Percentiles rank a stretch among this genome's conserved stretches.
phyloP scores from a whole-genome alignment of 2,888 invertebrate genomes.

The Brachylomia viminalis region DNA sequence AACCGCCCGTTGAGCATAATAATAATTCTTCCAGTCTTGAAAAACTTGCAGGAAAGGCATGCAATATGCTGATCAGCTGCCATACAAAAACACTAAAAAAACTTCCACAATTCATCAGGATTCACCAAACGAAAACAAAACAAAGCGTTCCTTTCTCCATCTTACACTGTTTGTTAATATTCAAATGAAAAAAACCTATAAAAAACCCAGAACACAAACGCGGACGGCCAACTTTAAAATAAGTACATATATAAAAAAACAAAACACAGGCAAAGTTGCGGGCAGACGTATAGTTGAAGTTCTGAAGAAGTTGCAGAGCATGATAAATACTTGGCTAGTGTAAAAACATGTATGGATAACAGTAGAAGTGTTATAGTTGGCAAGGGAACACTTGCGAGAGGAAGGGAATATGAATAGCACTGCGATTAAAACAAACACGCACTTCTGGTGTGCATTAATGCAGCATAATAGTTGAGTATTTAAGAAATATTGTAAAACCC shows the following conservation, averaged over 20 bases:
- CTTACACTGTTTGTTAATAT: constrained; percentile 60
- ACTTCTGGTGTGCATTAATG: constrained; percentile 5
- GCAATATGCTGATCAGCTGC: constrained; percentile 13
- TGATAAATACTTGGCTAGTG: constrained; percentile 73
- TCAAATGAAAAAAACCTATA: constrained; percentile 62
- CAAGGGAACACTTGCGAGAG: constrained; percentile 53
- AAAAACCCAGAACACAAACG: constrained; percentile 57
- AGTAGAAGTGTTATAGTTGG: constrained; percentile 30
- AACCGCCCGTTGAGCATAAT: background rate
- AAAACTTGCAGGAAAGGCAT: background rate
- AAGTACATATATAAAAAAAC: constrained; percentile 58
- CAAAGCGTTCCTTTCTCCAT: constrained; percentile 33
- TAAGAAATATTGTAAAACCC: background rate
- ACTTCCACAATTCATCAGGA: constrained; percentile 28
- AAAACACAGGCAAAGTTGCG: constrained; percentile 65
- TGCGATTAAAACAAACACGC: constrained; percentile 37
- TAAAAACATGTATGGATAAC: constrained; percentile 55
- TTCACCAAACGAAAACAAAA: constrained; percentile 33
- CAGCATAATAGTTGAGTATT: background rate
- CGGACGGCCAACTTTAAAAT: constrained; percentile 62
- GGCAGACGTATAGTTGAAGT: constrained; percentile 78
- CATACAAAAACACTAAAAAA: constrained; percentile 41
- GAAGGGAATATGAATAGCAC: constrained; percentile 34
- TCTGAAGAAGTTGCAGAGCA: constrained; percentile 72
- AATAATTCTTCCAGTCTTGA: background rate